phyloP scores from a whole-genome alignment of 2,113 vertebrate genomes.

The Cheirogaleus medius region DNA sequence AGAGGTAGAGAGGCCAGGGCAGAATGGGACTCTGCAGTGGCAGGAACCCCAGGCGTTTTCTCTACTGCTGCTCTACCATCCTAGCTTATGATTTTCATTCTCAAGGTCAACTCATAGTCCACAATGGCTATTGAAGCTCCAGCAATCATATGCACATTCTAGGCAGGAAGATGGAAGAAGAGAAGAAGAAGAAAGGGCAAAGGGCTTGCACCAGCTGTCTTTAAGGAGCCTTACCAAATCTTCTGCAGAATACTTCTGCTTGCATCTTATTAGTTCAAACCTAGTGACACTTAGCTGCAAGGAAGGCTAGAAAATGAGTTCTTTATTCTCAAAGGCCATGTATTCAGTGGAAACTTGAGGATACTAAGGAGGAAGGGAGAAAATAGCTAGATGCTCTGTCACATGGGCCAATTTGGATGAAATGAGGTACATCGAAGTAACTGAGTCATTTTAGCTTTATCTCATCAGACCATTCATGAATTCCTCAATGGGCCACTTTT shows the following conservation, averaged over 20 bases:
- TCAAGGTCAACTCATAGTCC: background rate
- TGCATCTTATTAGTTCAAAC: background rate
- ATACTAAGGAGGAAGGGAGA: background rate
- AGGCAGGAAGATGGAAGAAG: background rate
- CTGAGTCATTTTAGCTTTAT: background rate
- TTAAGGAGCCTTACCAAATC: background rate
- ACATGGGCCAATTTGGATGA: background rate
- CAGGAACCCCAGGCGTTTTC: background rate
- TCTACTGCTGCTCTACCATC: background rate
- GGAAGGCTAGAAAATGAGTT: background rate
- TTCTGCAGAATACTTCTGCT: background rate
- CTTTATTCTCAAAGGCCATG: background rate
- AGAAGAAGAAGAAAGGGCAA: background rate
- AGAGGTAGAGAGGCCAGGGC: background rate
- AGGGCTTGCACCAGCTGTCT: background rate
- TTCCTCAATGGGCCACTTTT: background rate
- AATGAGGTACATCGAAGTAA: background rate
- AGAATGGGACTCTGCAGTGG: background rate
- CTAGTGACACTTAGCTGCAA: slow-evolving; percentile 26
- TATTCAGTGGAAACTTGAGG: slow-evolving; percentile 6
- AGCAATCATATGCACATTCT: background rate
- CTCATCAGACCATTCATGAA: background rate
- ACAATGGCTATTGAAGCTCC: background rate
- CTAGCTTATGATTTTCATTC: background rate
- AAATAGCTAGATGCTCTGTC: background rate